Conservation (phyloP, 2,113 vertebrate genomes). For the Anas platyrhynchos region DNA sequence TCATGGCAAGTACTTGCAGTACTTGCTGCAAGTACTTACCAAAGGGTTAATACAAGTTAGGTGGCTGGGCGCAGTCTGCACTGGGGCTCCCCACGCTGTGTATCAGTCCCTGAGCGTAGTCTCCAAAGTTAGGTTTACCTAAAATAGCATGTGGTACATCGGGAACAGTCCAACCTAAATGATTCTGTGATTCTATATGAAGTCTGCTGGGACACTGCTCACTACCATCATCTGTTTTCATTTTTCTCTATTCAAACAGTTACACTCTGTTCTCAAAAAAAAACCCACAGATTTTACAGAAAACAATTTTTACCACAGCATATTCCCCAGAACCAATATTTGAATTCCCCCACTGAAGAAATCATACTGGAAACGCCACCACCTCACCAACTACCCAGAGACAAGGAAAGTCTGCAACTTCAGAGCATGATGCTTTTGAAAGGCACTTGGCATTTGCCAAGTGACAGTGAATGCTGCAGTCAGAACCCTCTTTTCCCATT, state of each 20-base stretch:
- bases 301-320: not conserved
- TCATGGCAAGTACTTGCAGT: not conserved
- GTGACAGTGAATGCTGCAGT: not conserved
- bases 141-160: not conserved
- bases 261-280: not conserved
- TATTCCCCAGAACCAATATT: not conserved
- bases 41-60: not conserved
- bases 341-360: not conserved
- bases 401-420: not conserved
- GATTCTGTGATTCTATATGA: not conserved
- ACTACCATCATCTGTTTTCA: not conserved
- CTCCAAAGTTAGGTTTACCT: not conserved
- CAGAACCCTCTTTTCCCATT: not conserved
- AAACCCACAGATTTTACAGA: not conserved
- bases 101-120: not conserved
- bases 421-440: not conserved
- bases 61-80: not conserved
- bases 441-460: not conserved
- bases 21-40: not conserved
- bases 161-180: too few relatives aligned
- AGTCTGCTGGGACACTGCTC: not conserved
- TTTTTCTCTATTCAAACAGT: not conserved
- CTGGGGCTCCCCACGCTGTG: fast-evolving
- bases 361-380: not conserved
- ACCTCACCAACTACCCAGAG: not conserved